phyloP scores from a whole-genome alignment of 2,888 invertebrate genomes.

The Branchinecta sandiegonensis region DNA sequence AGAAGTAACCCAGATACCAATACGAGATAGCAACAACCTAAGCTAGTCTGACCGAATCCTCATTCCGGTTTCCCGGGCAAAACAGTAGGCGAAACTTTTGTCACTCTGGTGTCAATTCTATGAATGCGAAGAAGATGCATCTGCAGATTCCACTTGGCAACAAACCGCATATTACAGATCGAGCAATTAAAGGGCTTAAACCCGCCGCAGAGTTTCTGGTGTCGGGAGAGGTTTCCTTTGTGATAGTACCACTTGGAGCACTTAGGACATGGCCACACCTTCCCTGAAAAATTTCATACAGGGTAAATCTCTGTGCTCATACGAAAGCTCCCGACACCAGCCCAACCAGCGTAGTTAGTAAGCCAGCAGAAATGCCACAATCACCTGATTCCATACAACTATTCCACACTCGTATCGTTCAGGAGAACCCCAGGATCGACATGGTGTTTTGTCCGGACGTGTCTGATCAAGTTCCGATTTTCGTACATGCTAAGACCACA shows the following conservation, averaged over 20 bases:
- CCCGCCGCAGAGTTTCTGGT: conserved; percentile 11
- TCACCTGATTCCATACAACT: no score
- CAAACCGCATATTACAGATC: conserved; percentile 1
- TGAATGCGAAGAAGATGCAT: conserved; percentile 7
- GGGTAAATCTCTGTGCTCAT: not conserved
- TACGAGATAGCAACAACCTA: no score
- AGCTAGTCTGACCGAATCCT: no score
- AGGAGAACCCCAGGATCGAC: not conserved
- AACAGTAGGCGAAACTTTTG: not conserved
- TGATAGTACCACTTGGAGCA: conserved; percentile 15
- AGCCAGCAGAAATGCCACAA: no score
- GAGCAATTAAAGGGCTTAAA: conserved; percentile 2
- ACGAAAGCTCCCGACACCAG: conserved; percentile 15
- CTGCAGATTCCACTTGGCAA: conserved; percentile 16
- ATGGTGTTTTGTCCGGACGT: not conserved
- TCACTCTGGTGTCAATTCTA: not conserved
- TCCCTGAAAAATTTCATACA: conserved; percentile 8
- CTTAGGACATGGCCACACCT: conserved; percentile 6
- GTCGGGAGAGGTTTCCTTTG: conserved; percentile 16
- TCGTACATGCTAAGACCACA: conserved; percentile 19
- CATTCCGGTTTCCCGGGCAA: no score
- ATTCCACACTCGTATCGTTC: not conserved
- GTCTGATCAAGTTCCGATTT: conserved; percentile 1
- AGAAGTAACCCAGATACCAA: no score
- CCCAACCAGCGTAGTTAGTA: not conserved